Evolutionary conservation across 2,888 invertebrate genomes (phyloP), one percentile per base, ranked within the genome.

Genomic region (Caenorhabditis plicata): DNA sequence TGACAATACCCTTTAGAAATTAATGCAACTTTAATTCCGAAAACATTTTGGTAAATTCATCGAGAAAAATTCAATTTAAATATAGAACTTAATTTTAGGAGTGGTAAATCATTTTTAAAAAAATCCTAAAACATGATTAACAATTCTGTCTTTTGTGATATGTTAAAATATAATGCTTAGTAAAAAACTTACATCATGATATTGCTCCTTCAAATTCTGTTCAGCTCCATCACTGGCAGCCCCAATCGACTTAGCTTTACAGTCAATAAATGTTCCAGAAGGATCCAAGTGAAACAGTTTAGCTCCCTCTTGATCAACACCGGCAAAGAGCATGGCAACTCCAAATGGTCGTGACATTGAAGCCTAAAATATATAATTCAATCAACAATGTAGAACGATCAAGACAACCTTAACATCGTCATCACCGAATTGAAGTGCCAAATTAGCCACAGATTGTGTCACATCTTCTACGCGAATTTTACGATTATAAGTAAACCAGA

Each of bases 171-270:
- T 29, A n/a, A n/a, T n/a, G 20, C 11, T 11, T 22, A 42, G 25
- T 20, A 23, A 23, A 27, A 25, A 17, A 46, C 54, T 48, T 49
- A 84, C 85, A 78, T 85, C 85, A 68, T 86, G 83, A 80, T 87
- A 88, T 51, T 86, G 85, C 81, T 89, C 88, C 80, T 88, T 87
- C 39, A 89, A 83, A 78, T 92, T 92, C 83, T 98, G 96, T 82
- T 98, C 96, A 41, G 98, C 98, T 0, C 96, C 98, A 84, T 99
- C 98, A 72, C 93, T 93, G 29, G 96, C 98, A 0, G 98, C 96
- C 0, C 98, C 98, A 73, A 99, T 99, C 2, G 98, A 95, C 51
- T 98, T 99, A 27, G 98, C 98, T 78, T 93, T 90, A 83, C 92
- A 98, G 81, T 92, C 90, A 57, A 96, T 92, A 83, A 92, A 98